Evolutionary conservation across 2,888 invertebrate species (phyloP), one percentile per base, ranked within the genome.

Genomic region (Rotaria socialis): DNA sequence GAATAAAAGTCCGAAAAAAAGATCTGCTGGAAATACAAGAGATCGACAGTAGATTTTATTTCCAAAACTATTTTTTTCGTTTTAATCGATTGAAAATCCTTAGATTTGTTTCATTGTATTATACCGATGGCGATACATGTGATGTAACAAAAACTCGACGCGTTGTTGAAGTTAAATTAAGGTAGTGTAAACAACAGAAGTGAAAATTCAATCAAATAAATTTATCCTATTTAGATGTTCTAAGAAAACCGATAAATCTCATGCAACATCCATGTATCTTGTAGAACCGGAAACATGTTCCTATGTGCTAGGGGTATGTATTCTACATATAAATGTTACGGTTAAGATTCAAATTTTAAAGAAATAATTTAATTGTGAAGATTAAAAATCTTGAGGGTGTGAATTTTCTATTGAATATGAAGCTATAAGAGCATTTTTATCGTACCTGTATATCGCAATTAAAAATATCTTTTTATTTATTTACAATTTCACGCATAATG

Each of bases 211-310:
- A 74, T 24, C 74, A 74, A 74, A 41, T 11, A 58, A 19, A 24
- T 22, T 80, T 67, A 43, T 50, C 86, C 56, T 85, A 47, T 88
- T 93, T 0, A 95, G 94, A 88, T 92, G 92, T 89, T 89, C 89
- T 87, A 89, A 89, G 67, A 89, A 89, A 75, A 85, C 89, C 24
- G 87, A 88, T 24, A 89, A 90, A 89, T 93, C 94, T 0, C 94
- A 95, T 27, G 94, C 95, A 88, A 95, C 97, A 0, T 94, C 96
- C 0, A 92, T 97, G 87, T 96, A 95, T 90, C 92, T 98, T 41
- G 91, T 96, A 7, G 98, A 98, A 90, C 97, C 97, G 0, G 94
- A 94, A 89, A 94, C 95, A 0, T 98, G 98, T 90, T 95, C 96
- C 91, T 98, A 98, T 90, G 94, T 96, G 86, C 92, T 99, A 85